A percentile compares a stretch with the other conserved stretches of the same genome.
phyloP scores from a whole-genome alignment of 2,113 vertebrate genomes.

The Calidris pygmaea region DNA sequence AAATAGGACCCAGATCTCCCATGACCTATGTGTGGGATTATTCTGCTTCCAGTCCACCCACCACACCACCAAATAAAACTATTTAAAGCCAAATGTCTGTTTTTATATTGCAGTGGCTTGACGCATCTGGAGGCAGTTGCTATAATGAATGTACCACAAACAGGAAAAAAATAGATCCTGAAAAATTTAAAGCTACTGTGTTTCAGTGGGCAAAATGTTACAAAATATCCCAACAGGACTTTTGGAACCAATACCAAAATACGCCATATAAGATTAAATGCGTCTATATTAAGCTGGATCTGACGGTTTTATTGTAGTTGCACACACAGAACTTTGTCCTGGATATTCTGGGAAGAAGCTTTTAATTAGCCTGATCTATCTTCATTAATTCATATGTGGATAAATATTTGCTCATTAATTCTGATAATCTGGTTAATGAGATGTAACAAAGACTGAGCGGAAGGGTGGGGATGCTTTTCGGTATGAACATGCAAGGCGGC shows the following conservation, averaged over 20 bases:
- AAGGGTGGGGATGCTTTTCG: background rate
- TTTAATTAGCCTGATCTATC: background rate
- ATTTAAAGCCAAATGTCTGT: background rate
- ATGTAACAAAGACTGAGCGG: background rate
- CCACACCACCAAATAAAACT: slow-evolving; percentile 4
- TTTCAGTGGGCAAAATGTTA: background rate
- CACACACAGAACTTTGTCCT: background rate
- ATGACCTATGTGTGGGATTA: background rate
- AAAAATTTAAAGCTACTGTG: background rate
- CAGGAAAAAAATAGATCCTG: background rate
- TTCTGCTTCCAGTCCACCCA: background rate
- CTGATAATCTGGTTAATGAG: background rate
- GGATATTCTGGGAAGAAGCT: background rate
- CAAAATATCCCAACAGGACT: background rate
- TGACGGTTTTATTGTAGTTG: background rate
- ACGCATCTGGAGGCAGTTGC: background rate
- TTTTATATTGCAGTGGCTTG: background rate
- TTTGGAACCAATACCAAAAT: background rate
- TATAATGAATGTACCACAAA: background rate
- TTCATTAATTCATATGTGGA: background rate
- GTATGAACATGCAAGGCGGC: background rate
- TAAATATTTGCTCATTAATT: background rate
- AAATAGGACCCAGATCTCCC: background rate
- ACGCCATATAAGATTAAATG: background rate
- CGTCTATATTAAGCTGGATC: background rate